Evolutionary conservation across 2,113 vertebrate genomes (phyloP).

Genomic region (Theropithecus gelada): DNA sequence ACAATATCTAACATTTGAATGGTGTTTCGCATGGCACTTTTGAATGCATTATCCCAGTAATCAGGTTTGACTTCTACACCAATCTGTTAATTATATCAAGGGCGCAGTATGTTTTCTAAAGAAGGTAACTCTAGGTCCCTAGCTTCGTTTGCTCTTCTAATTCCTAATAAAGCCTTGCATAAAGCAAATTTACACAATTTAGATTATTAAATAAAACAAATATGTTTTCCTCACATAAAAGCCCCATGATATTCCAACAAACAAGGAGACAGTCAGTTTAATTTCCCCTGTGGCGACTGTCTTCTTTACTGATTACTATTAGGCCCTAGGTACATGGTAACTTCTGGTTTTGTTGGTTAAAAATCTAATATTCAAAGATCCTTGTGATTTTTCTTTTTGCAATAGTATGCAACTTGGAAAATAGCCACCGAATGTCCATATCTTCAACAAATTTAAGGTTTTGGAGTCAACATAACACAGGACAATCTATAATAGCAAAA

Average conservation of each 20-base stretch:
- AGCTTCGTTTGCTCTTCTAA: neutral
- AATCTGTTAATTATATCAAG: neutral
- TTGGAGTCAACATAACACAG: neutral
- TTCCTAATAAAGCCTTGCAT: constrained; percentile 26
- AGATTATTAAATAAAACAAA: constrained; percentile 37
- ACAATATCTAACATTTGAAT: neutral
- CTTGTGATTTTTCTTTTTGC: neutral
- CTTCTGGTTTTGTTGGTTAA: constrained; percentile 1
- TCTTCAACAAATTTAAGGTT: neutral
- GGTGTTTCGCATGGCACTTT: neutral
- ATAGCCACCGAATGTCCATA: neutral
- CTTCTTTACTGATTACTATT: constrained; percentile 48
- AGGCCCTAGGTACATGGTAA: constrained; percentile 12
- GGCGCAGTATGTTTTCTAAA: neutral
- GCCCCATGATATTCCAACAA: constrained; percentile 19
- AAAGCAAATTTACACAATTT: constrained; percentile 46
- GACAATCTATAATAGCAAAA: neutral
- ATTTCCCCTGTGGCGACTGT: constrained; percentile 52
- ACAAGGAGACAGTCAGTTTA: constrained; percentile 37
- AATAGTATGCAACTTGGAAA: constrained; percentile 42
- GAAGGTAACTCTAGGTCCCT: neutral
- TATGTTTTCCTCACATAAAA: constrained; percentile 47
- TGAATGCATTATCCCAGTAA: neutral
- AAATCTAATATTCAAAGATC: constrained; percentile 15
- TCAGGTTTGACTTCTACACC: neutral